Conservation (phyloP, 2,888 invertebrate species). For the Eulithis testata region DNA sequence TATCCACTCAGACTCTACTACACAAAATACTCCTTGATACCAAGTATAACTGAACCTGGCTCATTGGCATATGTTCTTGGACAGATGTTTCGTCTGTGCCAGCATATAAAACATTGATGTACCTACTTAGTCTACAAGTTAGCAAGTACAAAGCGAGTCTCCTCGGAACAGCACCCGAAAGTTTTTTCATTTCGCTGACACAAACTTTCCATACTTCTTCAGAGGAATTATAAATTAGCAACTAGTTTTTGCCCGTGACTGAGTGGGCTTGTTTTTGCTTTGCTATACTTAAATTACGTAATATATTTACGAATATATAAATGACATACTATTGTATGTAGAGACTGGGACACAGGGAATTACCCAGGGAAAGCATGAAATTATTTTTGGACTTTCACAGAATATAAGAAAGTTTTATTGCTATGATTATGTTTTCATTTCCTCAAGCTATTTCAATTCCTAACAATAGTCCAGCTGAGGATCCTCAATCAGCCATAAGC, state of each 20-base stretch:
- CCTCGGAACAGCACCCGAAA: slow-evolving; percentile 16
- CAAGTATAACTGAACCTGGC: too few species aligned
- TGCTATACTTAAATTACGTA: neutral
- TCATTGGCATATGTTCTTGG: too few species aligned
- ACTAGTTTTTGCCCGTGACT: neutral
- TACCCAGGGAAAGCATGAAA: too few species aligned
- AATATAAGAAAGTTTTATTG: too few species aligned
- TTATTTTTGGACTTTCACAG: too few species aligned
- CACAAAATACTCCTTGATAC: too few species aligned
- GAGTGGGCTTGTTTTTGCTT: neutral
- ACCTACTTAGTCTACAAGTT: neutral
- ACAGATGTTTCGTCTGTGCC: too few species aligned
- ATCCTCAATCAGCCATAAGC: slow-evolving; percentile 22
- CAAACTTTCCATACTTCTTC: slow-evolving; percentile 17
- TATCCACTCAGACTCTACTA: too few species aligned
- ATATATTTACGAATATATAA: too few species aligned
- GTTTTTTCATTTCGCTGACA: slow-evolving; percentile 28
- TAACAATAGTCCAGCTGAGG: neutral
- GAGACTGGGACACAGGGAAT: too few species aligned
- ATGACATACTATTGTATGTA: too few species aligned
- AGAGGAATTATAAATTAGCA: slow-evolving; percentile 12
- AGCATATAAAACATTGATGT: neutral
- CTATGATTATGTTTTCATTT: neutral
- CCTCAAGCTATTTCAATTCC: neutral
- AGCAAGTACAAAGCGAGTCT: slow-evolving; percentile 5